phyloP scores from a whole-genome alignment of 1,140 invertebrate species.

The Copidosoma floridanum region DNA sequence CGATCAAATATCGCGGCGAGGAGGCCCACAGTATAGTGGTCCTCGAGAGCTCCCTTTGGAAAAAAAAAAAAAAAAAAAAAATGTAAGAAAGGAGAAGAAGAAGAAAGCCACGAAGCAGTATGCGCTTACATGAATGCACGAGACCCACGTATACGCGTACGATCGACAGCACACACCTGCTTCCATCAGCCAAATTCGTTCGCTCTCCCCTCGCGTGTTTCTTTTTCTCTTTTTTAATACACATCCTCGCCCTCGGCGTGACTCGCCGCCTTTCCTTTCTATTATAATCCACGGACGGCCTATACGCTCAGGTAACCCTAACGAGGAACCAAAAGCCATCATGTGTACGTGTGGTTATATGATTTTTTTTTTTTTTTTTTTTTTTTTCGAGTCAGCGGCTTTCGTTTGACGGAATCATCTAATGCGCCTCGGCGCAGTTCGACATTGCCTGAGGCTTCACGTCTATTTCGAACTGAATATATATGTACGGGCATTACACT shows the following conservation, averaged over 20 bases:
- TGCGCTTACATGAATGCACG: not conserved
- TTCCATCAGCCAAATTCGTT: slow-evolving; percentile 20
- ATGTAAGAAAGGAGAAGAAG: too few species aligned
- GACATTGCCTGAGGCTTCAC: not conserved
- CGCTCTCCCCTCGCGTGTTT: not conserved
- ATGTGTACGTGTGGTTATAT: too few species aligned
- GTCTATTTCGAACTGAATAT: not conserved
- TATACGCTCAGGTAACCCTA: slow-evolving; percentile 21
- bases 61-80: slow-evolving; percentile 12
- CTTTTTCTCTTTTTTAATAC: slow-evolving; percentile 2
- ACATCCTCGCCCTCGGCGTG: slow-evolving; percentile 20
- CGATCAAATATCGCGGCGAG: slow-evolving; percentile 19
- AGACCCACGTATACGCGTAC: not conserved
- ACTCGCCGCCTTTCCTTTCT: slow-evolving; percentile 1
- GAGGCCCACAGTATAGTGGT: too few species aligned
- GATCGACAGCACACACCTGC: slow-evolving; percentile 20
- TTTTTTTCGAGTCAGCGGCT: not conserved
- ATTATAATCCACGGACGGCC: too few species aligned
- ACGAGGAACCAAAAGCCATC: slow-evolving; percentile 19
- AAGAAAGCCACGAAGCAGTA: too few species aligned
- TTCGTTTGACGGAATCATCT: slow-evolving; percentile 25
- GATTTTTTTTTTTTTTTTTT: too few species aligned
- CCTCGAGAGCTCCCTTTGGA: not conserved
- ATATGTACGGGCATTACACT: too few species aligned
- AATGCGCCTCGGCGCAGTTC: not conserved